Evolutionary conservation across 2,888 invertebrate genomes (phyloP).

Genomic region (Argyresthia albistria): DNA sequence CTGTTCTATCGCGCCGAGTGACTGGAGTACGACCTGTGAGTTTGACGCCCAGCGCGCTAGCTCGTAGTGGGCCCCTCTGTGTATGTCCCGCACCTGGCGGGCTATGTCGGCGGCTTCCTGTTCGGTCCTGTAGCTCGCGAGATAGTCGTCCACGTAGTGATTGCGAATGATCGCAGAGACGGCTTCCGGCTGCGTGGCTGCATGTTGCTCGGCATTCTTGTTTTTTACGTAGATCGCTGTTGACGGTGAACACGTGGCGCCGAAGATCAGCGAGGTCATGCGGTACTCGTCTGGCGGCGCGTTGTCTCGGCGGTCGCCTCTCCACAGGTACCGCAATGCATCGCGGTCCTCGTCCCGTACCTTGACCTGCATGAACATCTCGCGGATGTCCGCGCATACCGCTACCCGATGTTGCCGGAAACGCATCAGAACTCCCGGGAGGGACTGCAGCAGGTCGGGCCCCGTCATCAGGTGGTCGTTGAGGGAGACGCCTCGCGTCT

Average conservation of each 20-base stretch:
- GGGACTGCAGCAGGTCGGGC: constrained; percentile 23
- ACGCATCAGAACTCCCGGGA: constrained; percentile 9
- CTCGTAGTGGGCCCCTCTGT: too few species aligned
- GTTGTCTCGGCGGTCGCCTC: neutral
- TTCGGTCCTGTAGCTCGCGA: too few species aligned
- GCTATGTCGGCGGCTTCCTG: too few species aligned
- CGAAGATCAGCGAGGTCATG: constrained; percentile 2
- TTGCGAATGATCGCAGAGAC: too few species aligned
- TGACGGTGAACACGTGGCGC: neutral
- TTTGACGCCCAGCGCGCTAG: too few species aligned
- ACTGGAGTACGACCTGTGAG: too few species aligned
- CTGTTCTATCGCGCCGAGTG: too few species aligned
- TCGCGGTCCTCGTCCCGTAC: neutral
- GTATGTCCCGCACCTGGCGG: too few species aligned
- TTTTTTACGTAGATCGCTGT: neutral
- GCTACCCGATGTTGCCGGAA: constrained; percentile 5
- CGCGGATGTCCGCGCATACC: constrained; percentile 4
- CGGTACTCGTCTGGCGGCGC: neutral
- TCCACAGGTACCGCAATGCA: constrained; percentile 4
- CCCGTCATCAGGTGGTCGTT: constrained; percentile 26
- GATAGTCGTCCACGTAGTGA: too few species aligned
- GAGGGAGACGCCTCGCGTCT: constrained; percentile 15
- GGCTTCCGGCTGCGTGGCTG: too few species aligned
- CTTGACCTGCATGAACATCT: constrained; percentile 4
- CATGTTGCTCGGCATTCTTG: neutral